Conservation (phyloP, 1,140 invertebrate species). For the Atopsyche davidsoni region DNA sequence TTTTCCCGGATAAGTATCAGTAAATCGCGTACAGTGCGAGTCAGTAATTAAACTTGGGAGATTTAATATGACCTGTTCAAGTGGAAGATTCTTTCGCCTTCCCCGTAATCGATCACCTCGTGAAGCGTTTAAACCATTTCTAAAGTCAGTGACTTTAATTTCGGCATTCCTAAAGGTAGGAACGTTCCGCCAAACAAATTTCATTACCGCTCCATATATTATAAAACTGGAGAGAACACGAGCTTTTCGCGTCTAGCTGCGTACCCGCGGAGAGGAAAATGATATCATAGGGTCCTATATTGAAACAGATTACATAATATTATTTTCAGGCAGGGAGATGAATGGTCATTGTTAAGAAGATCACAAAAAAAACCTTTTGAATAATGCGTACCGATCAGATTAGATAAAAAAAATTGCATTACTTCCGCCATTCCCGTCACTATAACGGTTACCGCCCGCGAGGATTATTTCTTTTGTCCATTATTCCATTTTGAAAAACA, state of each 20-base stretch:
- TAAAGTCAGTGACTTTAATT: constrained; percentile 20
- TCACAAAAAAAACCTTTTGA: too few species aligned
- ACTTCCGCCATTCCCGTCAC: constrained; percentile 9
- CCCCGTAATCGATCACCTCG: neutral
- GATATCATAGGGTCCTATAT: too few species aligned
- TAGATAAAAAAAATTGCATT: too few species aligned
- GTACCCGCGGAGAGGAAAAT: too few species aligned
- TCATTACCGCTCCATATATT: constrained; percentile 12
- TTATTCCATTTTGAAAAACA: constrained; percentile 22
- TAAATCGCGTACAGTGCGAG: too few species aligned
- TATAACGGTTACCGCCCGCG: constrained; percentile 4
- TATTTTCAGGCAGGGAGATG: too few species aligned
- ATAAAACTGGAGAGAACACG: neutral
- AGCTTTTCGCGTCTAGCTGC: too few species aligned
- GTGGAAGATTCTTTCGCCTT: neutral
- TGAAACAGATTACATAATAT: too few species aligned
- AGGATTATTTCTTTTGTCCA: constrained; percentile 15
- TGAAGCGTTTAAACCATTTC: constrained; percentile 7
- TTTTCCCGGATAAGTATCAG: too few species aligned
- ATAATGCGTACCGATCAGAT: too few species aligned
- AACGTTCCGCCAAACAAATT: constrained; percentile 15
- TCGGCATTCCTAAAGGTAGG: constrained; percentile 15
- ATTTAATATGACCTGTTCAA: neutral
- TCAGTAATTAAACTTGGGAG: too few species aligned
- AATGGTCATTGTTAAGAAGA: too few species aligned